A percentile compares a stretch with the other conserved stretches of the same genome.
Conservation (phyloP, 2,797 vertebrate species). For the Xerus rutilus region DNA sequence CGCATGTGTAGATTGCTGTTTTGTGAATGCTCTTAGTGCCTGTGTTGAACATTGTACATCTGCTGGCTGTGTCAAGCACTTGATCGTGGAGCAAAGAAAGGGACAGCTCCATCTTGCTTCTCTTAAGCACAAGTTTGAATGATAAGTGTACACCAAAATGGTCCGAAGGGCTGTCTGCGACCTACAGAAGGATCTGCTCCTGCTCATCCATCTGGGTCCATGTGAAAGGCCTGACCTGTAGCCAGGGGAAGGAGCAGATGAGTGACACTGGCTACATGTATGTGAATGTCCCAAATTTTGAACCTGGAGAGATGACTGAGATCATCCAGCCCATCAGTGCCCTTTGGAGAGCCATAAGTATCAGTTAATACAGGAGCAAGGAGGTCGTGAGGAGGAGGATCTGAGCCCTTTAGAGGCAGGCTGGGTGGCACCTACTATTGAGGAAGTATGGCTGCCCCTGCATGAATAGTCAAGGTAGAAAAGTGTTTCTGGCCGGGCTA, state of each 20-base stretch:
- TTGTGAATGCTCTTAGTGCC: not conserved
- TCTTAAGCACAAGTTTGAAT: not conserved
- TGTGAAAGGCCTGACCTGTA: not conserved
- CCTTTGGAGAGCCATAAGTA: not conserved
- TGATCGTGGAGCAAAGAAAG: not conserved
- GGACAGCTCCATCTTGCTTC: not conserved
- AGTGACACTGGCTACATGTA: not conserved
- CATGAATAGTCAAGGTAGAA: not conserved
- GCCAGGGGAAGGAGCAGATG: not conserved
- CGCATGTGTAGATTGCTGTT: accelerated
- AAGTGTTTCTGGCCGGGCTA: not conserved
- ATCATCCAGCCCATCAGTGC: not conserved
- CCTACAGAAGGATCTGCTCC: not conserved
- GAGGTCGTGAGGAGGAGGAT: accelerated
- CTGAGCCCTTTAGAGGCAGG: not conserved
- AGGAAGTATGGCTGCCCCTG: not conserved
- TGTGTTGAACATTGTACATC: not conserved
- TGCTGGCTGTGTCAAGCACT: not conserved
- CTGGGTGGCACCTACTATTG: not conserved
- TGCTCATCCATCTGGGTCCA: not conserved
- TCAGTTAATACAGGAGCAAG: not conserved
- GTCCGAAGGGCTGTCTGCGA: not conserved
- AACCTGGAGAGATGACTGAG: not conserved
- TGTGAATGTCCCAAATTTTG: not conserved
- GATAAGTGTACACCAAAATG: not conserved